A percentile compares a stretch with the other conserved stretches of the same genome.
phyloP scores from a whole-genome alignment of 2,797 vertebrate genomes.

The Enteromius fasciolatus region DNA sequence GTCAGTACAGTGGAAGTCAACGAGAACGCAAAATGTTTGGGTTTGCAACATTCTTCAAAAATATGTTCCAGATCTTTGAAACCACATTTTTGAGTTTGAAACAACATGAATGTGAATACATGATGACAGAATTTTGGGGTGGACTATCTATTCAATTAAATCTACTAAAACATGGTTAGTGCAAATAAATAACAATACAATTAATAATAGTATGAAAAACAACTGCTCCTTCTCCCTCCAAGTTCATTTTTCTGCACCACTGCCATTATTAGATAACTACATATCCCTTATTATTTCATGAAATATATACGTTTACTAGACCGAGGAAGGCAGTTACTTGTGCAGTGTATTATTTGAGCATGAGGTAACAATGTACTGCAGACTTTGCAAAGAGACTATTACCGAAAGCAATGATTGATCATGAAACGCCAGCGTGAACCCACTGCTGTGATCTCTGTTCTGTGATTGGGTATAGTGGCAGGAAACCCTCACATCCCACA shows the following conservation, averaged over 20 bases:
- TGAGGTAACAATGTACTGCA: background rate
- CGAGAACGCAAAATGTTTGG: background rate
- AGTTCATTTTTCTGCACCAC: background rate
- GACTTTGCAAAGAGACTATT: background rate
- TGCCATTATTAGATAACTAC: background rate
- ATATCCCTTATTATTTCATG: background rate
- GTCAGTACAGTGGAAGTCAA: background rate
- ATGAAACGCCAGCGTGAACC: background rate
- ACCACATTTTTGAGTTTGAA: background rate
- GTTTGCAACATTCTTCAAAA: background rate
- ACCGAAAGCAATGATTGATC: background rate
- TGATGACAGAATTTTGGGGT: background rate
- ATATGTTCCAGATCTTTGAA: background rate
- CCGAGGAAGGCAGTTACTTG: background rate
- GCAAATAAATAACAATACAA: background rate
- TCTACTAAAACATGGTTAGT: background rate
- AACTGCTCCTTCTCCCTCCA: background rate
- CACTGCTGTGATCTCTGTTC: slow-evolving; percentile 1
- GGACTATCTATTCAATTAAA: background rate
- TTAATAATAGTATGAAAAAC: background rate
- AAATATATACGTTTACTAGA: background rate
- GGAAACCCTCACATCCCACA: background rate
- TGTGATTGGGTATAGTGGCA: background rate
- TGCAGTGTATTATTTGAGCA: background rate
- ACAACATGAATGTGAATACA: background rate